Conservation (phyloP, 2,888 invertebrate genomes). For the Mythimna vitellina region DNA sequence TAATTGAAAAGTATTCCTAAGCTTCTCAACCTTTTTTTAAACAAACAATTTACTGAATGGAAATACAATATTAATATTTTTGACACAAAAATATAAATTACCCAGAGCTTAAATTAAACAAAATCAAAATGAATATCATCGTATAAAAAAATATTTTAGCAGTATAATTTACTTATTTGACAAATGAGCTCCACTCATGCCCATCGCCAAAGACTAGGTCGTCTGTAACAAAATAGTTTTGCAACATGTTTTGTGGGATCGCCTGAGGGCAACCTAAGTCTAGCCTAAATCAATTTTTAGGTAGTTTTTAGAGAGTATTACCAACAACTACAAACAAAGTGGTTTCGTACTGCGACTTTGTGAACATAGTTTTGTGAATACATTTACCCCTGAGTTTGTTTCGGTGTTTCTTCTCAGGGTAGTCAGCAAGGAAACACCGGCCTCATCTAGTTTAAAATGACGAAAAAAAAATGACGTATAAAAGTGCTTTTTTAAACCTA, state of each 20-base stretch:
- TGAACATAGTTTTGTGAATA: too few relatives aligned
- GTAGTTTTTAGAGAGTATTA: background rate
- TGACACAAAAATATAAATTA: background rate
- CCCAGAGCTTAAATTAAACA: background rate
- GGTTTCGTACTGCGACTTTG: background rate
- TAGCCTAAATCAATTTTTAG: background rate
- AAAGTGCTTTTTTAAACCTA: too few relatives aligned
- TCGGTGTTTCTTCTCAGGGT: too few relatives aligned
- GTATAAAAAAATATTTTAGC: background rate
- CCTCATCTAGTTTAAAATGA: too few relatives aligned
- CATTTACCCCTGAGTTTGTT: too few relatives aligned
- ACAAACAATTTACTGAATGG: too few relatives aligned
- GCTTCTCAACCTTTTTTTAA: background rate
- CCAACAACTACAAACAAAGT: conserved; percentile 6
- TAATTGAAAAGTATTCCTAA: too few relatives aligned
- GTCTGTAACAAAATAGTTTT: conserved; percentile 23
- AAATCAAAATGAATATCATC: background rate
- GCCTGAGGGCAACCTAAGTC: background rate
- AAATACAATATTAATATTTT: too few relatives aligned
- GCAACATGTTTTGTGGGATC: background rate
- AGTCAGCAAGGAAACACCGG: too few relatives aligned
- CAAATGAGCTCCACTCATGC: background rate
- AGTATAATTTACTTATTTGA: conserved; percentile 4
- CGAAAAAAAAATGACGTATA: too few relatives aligned
- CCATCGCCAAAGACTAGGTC: background rate